Conservation (phyloP, 2,797 vertebrate genomes). For the Lepus townsendii region DNA sequence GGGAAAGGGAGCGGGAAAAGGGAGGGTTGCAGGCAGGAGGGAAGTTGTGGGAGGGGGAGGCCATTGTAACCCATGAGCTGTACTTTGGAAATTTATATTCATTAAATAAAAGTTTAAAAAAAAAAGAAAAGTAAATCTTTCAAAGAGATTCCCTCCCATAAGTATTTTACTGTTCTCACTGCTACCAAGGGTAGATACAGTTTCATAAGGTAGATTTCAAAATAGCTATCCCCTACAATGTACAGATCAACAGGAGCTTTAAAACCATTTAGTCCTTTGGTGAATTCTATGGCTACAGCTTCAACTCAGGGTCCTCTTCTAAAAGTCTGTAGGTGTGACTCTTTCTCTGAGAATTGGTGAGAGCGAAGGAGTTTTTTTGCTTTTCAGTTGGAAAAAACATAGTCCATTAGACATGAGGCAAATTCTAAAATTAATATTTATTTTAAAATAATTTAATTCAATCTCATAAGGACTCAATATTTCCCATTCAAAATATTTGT, state of each 20-base stretch:
- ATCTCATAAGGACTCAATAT: neutral
- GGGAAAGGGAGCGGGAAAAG: no score
- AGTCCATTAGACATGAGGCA: neutral
- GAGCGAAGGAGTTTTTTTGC: neutral
- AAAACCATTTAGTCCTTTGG: neutral
- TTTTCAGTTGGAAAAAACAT: neutral
- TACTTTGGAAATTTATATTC: no score
- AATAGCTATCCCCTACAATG: neutral
- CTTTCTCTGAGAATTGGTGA: neutral
- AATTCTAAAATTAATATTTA: neutral
- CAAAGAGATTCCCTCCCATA: neutral
- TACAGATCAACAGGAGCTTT: neutral
- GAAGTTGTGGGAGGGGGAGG: no score
- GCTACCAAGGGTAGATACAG: neutral
- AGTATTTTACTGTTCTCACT: neutral
- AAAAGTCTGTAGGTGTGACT: neutral
- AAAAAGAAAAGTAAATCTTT: neutral
- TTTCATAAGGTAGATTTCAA: neutral
- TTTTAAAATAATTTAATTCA: neutral
- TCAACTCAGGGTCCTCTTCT: neutral
- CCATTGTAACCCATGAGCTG: no score
- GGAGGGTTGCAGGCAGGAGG: no score
- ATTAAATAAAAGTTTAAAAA: no score
- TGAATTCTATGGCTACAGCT: neutral
- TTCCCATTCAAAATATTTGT: neutral